Base-by-base conservation (phyloP, 2,888 invertebrate genomes). In the Escarpia spicata region DNA sequence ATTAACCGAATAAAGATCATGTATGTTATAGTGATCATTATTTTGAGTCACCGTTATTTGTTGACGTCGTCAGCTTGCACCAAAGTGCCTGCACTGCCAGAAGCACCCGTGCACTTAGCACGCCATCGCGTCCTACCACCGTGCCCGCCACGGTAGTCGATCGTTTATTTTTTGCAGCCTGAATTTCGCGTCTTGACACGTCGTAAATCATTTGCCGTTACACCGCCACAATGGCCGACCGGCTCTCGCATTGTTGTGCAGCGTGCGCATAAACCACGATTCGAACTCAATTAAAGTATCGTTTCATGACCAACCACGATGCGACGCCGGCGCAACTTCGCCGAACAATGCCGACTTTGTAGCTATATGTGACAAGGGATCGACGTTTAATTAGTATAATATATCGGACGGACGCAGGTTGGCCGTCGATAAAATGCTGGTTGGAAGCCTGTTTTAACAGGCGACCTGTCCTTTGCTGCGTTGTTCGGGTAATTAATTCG, bases 311-410 rank as follows among this genome's bases (percentile, higher is more conserved):
- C 75, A 75, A 75, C 75, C 75, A 75, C 75, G 75, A 75, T 26
- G 26, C 75, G 75, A 75, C 75, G 75, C 75, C 75, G 75, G 26
- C 75, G n/a, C 19, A 26, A 75, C 75, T 75, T n/a, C 75, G 75
- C 19, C 75, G 75, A 75, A 75, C 75, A 75, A 75, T 75, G 75
- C 75, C 19, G 75, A 75, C 75, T 75, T 75, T 75, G 75, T 75
- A 75, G 75, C 75, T 26, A 75, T 75, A 75, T 75, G 75, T 75
- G 75, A 75, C 75, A 75, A n/a, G 19, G 75, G 75, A 75, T 75
- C 75, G 75, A 75, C 75, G 75, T 75, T 75, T 75, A 75, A 75
- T 75, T 75, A 75, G 75, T 75, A 75, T 75, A 75, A 75, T 75
- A 75, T 75, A n/a, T 75, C 75, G 75, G 26, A 75, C 75, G 26